phyloP scores from a whole-genome alignment of 2,113 vertebrate species.

The Benitochromis conjunctus region DNA sequence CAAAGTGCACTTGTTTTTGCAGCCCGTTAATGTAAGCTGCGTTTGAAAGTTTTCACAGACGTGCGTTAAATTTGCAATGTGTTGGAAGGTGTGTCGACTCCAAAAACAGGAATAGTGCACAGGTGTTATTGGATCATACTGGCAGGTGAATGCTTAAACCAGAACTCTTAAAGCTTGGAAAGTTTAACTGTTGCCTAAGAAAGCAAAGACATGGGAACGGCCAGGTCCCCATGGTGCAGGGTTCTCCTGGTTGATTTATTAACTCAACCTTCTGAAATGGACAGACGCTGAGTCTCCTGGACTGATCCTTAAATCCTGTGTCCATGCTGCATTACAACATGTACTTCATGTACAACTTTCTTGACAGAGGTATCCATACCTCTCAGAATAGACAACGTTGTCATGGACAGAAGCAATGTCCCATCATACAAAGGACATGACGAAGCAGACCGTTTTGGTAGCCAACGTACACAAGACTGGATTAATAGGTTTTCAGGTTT shows the following conservation, averaged over 20 bases:
- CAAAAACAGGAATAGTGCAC: neutral
- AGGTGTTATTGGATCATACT: neutral
- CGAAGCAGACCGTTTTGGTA: neutral
- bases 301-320: constrained; percentile 28
- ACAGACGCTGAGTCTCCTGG: neutral
- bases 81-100: neutral
- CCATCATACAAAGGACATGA: neutral
- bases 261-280: neutral
- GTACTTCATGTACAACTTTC: neutral
- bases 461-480: neutral
- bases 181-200: neutral
- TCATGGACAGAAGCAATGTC: neutral
- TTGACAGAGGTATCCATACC: neutral
- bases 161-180: neutral
- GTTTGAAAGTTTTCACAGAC: neutral
- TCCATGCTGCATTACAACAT: constrained; percentile 50
- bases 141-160: neutral
- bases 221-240: neutral
- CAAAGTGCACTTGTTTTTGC: constrained; percentile 29
- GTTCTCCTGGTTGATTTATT: neutral
- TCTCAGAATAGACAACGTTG: neutral
- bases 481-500: neutral
- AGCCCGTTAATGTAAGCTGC: neutral
- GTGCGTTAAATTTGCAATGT: neutral
- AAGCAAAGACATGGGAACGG: neutral